Conservation (phyloP, 2,888 invertebrate species). For the Vannuccia rotundouncinata region DNA sequence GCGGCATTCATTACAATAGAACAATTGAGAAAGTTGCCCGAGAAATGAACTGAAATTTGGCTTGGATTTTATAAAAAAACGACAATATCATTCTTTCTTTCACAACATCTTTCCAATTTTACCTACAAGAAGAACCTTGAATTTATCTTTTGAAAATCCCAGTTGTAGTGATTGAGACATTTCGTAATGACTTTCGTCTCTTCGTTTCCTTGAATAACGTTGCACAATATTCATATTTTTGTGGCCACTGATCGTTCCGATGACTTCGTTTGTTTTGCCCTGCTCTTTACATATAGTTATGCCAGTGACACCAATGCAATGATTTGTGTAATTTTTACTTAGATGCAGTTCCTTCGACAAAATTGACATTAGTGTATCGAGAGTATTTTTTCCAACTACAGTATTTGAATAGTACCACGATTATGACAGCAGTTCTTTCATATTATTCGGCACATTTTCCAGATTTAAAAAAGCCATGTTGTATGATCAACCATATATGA, state of each 20-base stretch:
- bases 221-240: background rate
- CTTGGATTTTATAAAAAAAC: background rate
- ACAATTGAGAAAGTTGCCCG: conserved; percentile 23
- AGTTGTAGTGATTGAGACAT: background rate
- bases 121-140: conserved; percentile 24
- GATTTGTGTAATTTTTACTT: background rate
- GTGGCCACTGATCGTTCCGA: background rate
- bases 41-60: conserved; percentile 10
- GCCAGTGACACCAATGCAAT: background rate
- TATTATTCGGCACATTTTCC: no score
- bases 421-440: no score
- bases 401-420: no score
- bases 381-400: background rate
- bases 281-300: background rate
- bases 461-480: no score
- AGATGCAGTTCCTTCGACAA: background rate
- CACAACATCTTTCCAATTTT: conserved; percentile 20
- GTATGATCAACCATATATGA: no score
- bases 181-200: background rate
- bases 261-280: background rate
- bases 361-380: background rate
- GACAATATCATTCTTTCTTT: conserved; percentile 8
- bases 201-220: background rate
- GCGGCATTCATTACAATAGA: conserved; percentile 23
- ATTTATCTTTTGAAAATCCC: conserved; percentile 26